Conservation (phyloP, 1,140 invertebrate species). For the Aradophagus sp. region DNA sequence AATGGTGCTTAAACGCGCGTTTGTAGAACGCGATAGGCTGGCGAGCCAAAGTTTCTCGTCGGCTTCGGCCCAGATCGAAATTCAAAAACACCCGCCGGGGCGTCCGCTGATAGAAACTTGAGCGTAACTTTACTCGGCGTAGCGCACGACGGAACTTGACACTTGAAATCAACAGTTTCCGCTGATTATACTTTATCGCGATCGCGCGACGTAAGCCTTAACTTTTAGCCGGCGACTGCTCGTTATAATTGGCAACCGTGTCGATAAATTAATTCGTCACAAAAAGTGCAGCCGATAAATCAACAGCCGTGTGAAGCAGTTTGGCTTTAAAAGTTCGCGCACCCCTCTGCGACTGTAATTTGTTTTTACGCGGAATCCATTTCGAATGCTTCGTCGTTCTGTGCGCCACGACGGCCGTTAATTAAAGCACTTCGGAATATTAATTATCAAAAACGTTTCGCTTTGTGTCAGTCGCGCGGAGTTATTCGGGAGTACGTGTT, state of each 20-base stretch:
- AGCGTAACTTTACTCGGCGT: slow-evolving; percentile 4
- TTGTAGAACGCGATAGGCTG: slow-evolving; percentile 2
- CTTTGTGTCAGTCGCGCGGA: too few relatives aligned
- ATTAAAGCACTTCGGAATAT: slow-evolving; percentile 18
- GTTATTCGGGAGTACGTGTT: too few relatives aligned
- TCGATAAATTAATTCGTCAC: slow-evolving; percentile 29
- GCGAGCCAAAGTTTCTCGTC: too few relatives aligned
- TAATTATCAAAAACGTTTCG: slow-evolving; percentile 20
- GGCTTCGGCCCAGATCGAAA: too few relatives aligned
- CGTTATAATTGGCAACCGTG: slow-evolving; percentile 31
- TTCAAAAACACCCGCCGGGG: slow-evolving; percentile 7
- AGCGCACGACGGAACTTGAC: slow-evolving; percentile 4
- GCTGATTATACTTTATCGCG: slow-evolving; percentile 14
- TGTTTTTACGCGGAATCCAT: slow-evolving; percentile 12
- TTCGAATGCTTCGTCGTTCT: slow-evolving; percentile 3
- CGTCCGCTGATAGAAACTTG: slow-evolving; percentile 5
- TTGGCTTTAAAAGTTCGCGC: slow-evolving; percentile 20
- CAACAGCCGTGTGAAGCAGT: slow-evolving; percentile 19
- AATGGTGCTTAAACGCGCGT: slow-evolving; percentile 14
- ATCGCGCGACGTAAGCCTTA: slow-evolving; percentile 14
- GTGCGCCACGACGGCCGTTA: slow-evolving; percentile 3
- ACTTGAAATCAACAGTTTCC: slow-evolving; percentile 27
- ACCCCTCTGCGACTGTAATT: background rate
- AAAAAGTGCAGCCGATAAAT: slow-evolving; percentile 24
- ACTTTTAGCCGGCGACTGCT: slow-evolving; percentile 11